Evolutionary conservation across 2,888 invertebrate genomes (phyloP).

Genomic region (Trichogramma evanescens): DNA sequence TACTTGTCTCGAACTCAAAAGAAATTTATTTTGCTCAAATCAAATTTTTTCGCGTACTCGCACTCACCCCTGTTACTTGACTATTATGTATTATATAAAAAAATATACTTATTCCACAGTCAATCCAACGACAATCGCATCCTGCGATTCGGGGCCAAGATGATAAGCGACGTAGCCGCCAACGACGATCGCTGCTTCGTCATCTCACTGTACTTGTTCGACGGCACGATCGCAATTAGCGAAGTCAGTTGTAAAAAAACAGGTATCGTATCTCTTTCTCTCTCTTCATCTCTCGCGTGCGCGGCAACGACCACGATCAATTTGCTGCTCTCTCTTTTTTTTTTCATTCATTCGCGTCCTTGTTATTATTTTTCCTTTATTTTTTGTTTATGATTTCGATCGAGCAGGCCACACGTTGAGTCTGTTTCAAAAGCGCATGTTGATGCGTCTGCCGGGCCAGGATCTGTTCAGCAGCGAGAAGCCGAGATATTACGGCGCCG

Average conservation of each 20-base stretch:
- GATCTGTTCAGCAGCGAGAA: constrained; percentile 64
- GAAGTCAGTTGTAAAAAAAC: constrained; percentile 71
- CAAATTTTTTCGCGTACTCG: too few species aligned
- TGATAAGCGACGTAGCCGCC: constrained; percentile 65
- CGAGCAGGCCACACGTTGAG: constrained; percentile 45
- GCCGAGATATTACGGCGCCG: constrained; percentile 68
- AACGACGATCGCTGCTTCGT: constrained; percentile 67
- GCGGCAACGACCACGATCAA: neutral
- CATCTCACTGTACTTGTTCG: constrained; percentile 71
- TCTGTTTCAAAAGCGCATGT: constrained; percentile 59
- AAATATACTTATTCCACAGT: constrained; percentile 39
- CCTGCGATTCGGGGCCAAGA: constrained; percentile 70
- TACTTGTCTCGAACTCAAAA: too few species aligned
- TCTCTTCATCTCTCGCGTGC: neutral
- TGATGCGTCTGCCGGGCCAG: constrained; percentile 67
- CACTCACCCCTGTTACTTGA: neutral
- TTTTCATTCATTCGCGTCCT: neutral
- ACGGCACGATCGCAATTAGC: constrained; percentile 77
- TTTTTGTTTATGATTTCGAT: neutral
- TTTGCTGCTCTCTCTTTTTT: neutral
- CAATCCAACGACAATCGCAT: constrained; percentile 68
- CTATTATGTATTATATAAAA: neutral
- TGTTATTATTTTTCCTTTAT: neutral
- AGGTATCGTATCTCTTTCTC: constrained; percentile 45
- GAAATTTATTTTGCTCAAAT: too few species aligned